Conservation (phyloP, 2,113 vertebrate species). For the Erpornis zantholeuca region DNA sequence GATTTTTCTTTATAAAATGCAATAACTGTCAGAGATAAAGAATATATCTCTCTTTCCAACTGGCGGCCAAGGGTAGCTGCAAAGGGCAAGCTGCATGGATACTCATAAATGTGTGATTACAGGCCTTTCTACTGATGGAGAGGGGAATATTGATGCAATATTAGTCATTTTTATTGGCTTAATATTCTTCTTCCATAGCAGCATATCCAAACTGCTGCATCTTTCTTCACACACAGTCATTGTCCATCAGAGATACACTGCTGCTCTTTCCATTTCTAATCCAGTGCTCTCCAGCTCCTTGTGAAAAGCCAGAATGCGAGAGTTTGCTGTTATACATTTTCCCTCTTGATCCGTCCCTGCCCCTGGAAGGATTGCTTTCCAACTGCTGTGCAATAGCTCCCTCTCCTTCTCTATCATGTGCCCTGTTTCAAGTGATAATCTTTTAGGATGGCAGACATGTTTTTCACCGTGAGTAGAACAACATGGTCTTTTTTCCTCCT, state of each 20-base stretch:
- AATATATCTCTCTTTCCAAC: slow-evolving; percentile 42
- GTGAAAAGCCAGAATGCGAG: neutral
- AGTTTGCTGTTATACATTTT: neutral
- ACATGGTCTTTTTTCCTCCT: neutral
- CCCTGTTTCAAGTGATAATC: neutral
- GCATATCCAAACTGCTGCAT: slow-evolving; percentile 36
- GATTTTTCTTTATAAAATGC: slow-evolving; percentile 58
- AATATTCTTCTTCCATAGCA: slow-evolving; percentile 28
- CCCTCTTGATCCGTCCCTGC: neutral
- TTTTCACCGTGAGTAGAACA: neutral
- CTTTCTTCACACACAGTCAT: neutral
- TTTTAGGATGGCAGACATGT: neutral
- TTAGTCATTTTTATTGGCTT: slow-evolving; percentile 59
- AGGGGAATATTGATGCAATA: slow-evolving; percentile 44
- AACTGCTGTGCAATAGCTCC: neutral
- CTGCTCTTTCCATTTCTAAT: neutral
- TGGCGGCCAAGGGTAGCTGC: slow-evolving; percentile 47
- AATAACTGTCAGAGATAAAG: slow-evolving; percentile 55
- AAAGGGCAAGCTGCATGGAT: slow-evolving; percentile 45
- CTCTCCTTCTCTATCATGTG: neutral
- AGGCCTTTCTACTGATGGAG: slow-evolving; percentile 31
- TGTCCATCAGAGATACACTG: neutral
- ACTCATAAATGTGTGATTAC: slow-evolving; percentile 58
- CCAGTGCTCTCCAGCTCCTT: neutral
- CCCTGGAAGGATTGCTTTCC: neutral